Conservation (phyloP, 2,113 vertebrate species). For the Anguilla rostrata region DNA sequence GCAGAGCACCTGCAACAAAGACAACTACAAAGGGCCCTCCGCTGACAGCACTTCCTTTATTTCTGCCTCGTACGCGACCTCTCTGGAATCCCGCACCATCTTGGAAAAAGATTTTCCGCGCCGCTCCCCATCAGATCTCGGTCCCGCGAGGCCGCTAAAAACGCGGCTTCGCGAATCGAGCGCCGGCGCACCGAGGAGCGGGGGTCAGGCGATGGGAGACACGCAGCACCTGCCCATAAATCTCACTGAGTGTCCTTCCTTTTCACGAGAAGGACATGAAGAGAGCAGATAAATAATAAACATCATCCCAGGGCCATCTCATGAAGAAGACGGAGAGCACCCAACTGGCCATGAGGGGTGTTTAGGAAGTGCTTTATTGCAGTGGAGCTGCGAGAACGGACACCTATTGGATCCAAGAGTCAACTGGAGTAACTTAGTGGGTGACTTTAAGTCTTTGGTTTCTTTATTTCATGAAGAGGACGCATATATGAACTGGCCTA, state of each 20-base stretch:
- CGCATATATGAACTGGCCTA: conserved; percentile 37
- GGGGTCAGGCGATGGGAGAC: conserved; percentile 54
- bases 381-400: conserved; percentile 36
- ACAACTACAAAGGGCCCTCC: conserved; percentile 74
- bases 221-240: conserved; percentile 66
- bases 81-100: conserved; percentile 59
- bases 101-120: conserved; percentile 71
- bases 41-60: conserved; percentile 70
- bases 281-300: conserved; percentile 54
- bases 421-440: conserved; percentile 16
- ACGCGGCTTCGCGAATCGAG: conserved; percentile 56
- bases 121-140: conserved; percentile 53
- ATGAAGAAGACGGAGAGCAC: conserved; percentile 36
- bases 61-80: conserved; percentile 66
- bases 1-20: conserved; percentile 80
- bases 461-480: conserved; percentile 32
- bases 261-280: conserved; percentile 55
- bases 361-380: conserved; percentile 52
- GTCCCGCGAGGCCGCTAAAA: conserved; percentile 58
- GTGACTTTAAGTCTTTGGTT: conserved; percentile 31
- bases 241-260: conserved; percentile 56
- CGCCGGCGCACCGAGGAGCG: conserved; percentile 45
- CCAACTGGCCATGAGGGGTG: conserved; percentile 41
- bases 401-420: conserved; percentile 40
- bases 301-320: conserved; percentile 40